phyloP scores from a whole-genome alignment of 2,888 invertebrate species.

The Marasmarcha lunaedactyla region DNA sequence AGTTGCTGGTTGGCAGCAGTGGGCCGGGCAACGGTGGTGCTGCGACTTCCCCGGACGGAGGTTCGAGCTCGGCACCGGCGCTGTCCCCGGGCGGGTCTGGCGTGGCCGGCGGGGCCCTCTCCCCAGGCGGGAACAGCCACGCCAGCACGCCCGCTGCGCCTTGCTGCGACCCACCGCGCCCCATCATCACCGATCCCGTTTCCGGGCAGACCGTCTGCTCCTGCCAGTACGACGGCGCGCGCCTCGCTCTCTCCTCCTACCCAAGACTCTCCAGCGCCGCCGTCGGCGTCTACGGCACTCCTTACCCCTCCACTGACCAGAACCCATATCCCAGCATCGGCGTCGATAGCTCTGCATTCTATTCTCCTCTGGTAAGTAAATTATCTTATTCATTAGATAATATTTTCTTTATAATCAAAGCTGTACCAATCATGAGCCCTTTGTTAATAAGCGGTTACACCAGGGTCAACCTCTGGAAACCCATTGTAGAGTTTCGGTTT shows the following conservation, averaged over 20 bases:
- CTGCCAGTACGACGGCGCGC: slow-evolving; percentile 92
- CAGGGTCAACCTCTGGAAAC: not conserved
- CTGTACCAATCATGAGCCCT: too few relatives aligned
- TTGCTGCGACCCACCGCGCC: slow-evolving; percentile 92
- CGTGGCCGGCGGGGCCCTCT: slow-evolving; percentile 69
- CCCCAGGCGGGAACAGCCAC: slow-evolving; percentile 69
- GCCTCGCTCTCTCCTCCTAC: slow-evolving; percentile 84
- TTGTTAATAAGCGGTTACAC: not conserved
- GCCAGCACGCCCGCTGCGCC: slow-evolving; percentile 67
- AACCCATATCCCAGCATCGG: slow-evolving; percentile 94
- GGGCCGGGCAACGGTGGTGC: slow-evolving; percentile 80
- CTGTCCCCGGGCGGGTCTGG: slow-evolving; percentile 79
- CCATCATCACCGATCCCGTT: slow-evolving; percentile 92
- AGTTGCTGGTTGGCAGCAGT: slow-evolving; percentile 81
- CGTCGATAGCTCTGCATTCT: slow-evolving; percentile 94
- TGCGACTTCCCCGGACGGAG: slow-evolving; percentile 78
- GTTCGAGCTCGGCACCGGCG: slow-evolving; percentile 80
- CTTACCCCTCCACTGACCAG: slow-evolving; percentile 91
- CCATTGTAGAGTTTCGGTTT: not conserved
- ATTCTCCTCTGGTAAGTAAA: slow-evolving; percentile 91
- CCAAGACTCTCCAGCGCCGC: slow-evolving; percentile 83
- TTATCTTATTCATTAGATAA: not conserved
- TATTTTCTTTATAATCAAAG: slow-evolving; percentile 4
- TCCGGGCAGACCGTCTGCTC: slow-evolving; percentile 94
- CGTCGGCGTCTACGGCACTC: slow-evolving; percentile 85